Evolutionary conservation across 2,113 vertebrate genomes (phyloP).

Genomic region (Tauraco erythrolophus): DNA sequence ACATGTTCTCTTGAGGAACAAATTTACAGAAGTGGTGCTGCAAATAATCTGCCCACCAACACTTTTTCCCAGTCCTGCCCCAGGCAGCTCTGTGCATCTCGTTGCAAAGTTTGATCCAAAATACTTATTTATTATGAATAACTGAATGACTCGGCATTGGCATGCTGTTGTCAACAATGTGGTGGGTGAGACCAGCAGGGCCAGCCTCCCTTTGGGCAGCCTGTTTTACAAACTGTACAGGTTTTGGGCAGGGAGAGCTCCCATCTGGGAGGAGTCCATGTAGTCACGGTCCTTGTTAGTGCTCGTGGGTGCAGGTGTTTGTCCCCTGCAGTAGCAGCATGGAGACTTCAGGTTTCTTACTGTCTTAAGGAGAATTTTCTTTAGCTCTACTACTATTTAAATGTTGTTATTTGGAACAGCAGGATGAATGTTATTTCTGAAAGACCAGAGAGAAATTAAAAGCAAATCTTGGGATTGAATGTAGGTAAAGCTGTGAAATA

Average conservation of each 20-base stretch:
- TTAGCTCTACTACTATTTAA: background rate
- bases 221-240: background rate
- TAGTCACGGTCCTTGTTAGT: background rate
- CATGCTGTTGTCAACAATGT: background rate
- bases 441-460: background rate
- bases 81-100: background rate
- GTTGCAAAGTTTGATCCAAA: background rate
- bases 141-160: background rate
- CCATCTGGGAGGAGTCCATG: background rate
- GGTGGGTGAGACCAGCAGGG: background rate
- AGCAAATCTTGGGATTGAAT: background rate
- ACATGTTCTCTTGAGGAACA: background rate
- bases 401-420: background rate
- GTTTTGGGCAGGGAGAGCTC: background rate
- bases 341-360: background rate
- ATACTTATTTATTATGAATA: conserved; percentile 2
- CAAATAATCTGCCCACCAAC: background rate
- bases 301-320: background rate
- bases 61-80: background rate
- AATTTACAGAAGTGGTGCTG: background rate
- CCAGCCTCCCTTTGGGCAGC: background rate
- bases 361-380: background rate
- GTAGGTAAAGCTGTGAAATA: background rate
- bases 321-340: background rate
- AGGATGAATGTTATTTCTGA: background rate